phyloP scores from a whole-genome alignment of 53 echinoderm and acorn worm species.

The Echinometra lucunter region DNA sequence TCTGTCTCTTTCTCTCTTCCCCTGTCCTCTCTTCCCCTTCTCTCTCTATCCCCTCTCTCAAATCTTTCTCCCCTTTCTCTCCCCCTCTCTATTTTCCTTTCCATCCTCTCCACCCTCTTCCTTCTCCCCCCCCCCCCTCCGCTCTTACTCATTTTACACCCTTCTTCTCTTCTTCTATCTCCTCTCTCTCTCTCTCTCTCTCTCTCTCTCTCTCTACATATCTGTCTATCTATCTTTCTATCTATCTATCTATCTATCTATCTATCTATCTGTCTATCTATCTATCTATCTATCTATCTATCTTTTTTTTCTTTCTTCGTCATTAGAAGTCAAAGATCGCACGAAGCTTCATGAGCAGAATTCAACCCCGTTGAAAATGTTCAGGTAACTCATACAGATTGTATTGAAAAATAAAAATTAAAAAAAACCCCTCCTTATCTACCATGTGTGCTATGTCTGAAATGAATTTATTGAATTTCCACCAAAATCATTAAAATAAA shows the following conservation, averaged over 20 bases:
- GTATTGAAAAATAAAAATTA: too few relatives aligned
- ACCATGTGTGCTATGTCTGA: too few relatives aligned
- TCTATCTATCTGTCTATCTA: neutral
- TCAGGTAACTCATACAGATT: too few relatives aligned
- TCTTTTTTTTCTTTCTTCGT: neutral
- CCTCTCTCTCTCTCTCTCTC: neutral
- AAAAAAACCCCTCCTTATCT: too few relatives aligned
- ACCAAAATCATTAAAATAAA: too few relatives aligned
- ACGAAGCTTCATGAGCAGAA: neutral
- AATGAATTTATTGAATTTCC: too few relatives aligned
- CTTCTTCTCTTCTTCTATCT: neutral
- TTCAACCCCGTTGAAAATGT: neutral
- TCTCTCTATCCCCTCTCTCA: neutral
- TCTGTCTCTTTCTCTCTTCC: neutral
- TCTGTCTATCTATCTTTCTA: neutral
- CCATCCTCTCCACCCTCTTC: neutral
- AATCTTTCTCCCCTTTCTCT: neutral
- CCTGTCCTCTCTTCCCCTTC: neutral
- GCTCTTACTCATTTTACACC: too few relatives aligned
- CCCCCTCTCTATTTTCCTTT: neutral
- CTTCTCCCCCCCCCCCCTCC: neutral
- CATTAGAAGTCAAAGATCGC: neutral
- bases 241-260: neutral
- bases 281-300: neutral
- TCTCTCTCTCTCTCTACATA: neutral